A percentile compares a stretch with the other conserved stretches of the same genome.
These are phyloP conservation scores for Procambarus virginalis DNA, from an alignment of 1,140 invertebrate genomes.

Conservation along the genomic window DNA sequence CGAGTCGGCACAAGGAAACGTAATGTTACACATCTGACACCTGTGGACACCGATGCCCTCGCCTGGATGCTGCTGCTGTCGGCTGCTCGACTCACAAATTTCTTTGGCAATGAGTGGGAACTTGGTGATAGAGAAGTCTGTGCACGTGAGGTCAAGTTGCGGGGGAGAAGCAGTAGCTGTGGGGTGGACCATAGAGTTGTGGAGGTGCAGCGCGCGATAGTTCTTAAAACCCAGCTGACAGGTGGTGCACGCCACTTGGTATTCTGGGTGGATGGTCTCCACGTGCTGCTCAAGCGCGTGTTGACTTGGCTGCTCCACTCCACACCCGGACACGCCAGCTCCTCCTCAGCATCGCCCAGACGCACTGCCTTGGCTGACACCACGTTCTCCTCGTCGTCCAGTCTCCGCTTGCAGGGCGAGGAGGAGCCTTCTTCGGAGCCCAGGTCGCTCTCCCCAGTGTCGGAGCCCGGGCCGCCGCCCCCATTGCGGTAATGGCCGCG, in stretches of 20 bases:
- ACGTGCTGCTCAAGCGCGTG: slow-evolving; percentile 77
- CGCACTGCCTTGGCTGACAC: slow-evolving; percentile 52
- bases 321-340: slow-evolving; percentile 77
- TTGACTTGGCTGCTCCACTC: slow-evolving; percentile 79
- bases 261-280: slow-evolving; percentile 59
- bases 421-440: slow-evolving; percentile 71
- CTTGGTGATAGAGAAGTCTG: slow-evolving; percentile 86
- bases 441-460: slow-evolving; percentile 72
- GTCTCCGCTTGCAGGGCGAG: slow-evolving; percentile 64
- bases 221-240: slow-evolving; percentile 83
- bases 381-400: slow-evolving; percentile 50
- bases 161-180: slow-evolving; percentile 69
- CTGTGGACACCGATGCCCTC: slow-evolving; percentile 76
- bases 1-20: slow-evolving; percentile 84
- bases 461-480: slow-evolving; percentile 71
- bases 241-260: slow-evolving; percentile 45
- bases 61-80: not conserved
- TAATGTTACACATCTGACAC: slow-evolving; percentile 82
- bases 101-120: slow-evolving; percentile 85
- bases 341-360: slow-evolving; percentile 69
- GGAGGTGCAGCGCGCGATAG: slow-evolving; percentile 81
- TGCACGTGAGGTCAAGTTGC: slow-evolving; percentile 81
- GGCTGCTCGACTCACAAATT: slow-evolving; percentile 82
- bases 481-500: slow-evolving; percentile 79
- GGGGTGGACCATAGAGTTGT: slow-evolving; percentile 79